Evolutionary conservation across 1,140 invertebrate species (phyloP).

Genomic region (Drosophila kepulauana): DNA sequence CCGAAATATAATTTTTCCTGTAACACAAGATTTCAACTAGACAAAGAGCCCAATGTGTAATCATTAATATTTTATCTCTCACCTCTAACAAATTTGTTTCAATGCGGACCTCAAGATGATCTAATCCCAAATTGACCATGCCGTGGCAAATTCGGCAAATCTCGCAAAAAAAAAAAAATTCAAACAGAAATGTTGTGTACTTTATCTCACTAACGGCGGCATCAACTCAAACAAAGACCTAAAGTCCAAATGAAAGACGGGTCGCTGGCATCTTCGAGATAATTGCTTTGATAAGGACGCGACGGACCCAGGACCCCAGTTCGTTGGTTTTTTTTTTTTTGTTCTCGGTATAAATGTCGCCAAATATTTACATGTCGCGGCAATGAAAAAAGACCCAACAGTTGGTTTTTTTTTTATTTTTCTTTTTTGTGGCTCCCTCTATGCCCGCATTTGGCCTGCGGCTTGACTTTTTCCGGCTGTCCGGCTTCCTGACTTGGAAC

Average conservation of each 20-base stretch:
- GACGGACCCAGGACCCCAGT: slow-evolving; percentile 29
- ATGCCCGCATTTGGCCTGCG: slow-evolving; percentile 71
- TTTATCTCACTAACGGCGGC: slow-evolving; percentile 72
- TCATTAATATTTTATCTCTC: no score
- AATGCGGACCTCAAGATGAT: no score
- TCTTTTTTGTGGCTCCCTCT: slow-evolving; percentile 15
- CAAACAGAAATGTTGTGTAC: slow-evolving; percentile 79
- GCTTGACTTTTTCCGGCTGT: slow-evolving; percentile 72
- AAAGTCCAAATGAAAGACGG: slow-evolving; percentile 23
- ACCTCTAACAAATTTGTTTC: no score
- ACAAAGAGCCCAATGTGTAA: no score
- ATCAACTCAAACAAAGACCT: slow-evolving; percentile 67
- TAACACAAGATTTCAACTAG: no score
- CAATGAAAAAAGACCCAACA: slow-evolving; percentile 49
- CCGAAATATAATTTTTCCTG: no score
- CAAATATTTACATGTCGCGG: slow-evolving; percentile 83
- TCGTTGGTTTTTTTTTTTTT: slow-evolving; percentile 15
- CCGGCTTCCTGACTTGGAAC: slow-evolving; percentile 24
- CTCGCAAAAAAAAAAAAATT: slow-evolving; percentile 45
- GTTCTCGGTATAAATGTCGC: slow-evolving; percentile 74
- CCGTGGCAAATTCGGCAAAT: slow-evolving; percentile 66
- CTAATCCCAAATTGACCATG: slow-evolving; percentile 75
- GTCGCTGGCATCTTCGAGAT: slow-evolving; percentile 63
- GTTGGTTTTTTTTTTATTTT: slow-evolving; percentile 25
- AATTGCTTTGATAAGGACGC: slow-evolving; percentile 77